phyloP scores from a whole-genome alignment of 2,113 vertebrate genomes.

The Dascyllus trimaculatus region DNA sequence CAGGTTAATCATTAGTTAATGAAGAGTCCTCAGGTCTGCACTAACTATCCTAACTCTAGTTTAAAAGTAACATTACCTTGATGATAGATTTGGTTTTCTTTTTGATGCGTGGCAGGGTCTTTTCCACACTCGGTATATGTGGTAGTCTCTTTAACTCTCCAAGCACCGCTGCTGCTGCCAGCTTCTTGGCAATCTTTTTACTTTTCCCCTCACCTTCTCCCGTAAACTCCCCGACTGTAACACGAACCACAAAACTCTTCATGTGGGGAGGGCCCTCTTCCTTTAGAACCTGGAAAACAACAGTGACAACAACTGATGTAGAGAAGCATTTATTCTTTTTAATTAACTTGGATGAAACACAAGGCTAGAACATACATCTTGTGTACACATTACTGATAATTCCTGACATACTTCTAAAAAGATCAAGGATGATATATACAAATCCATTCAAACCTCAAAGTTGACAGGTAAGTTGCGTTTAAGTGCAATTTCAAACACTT shows the following conservation, averaged over 20 bases:
- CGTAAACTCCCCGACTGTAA: constrained; percentile 92
- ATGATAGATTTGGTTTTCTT: constrained; percentile 99
- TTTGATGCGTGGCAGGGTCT: constrained; percentile 96
- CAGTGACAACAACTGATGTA: constrained; percentile 36
- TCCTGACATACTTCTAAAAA: not conserved
- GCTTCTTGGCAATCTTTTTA: constrained; percentile 98
- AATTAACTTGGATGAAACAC: not conserved
- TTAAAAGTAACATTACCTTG: constrained; percentile 85
- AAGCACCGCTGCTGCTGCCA: constrained; percentile 93
- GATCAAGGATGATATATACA: not conserved
- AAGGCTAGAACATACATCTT: not conserved
- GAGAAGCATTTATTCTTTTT: not conserved
- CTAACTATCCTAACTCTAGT: not conserved
- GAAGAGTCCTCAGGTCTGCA: not conserved
- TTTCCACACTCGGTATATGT: constrained; percentile 91
- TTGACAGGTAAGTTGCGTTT: constrained; percentile 98
- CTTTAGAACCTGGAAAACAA: constrained; percentile 91
- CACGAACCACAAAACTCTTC: constrained; percentile 96
- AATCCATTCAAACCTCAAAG: constrained; percentile 90
- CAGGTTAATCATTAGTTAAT: not conserved
- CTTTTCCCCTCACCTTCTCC: constrained; percentile 98
- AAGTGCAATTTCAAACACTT: constrained; percentile 99
- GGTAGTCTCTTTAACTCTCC: constrained; percentile 93
- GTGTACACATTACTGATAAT: not conserved
- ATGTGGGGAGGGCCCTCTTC: constrained; percentile 98